Evolutionary conservation across 2,113 vertebrate genomes (phyloP), one percentile per base, ranked within the genome.

Genomic region (Melanocharis versteri): DNA sequence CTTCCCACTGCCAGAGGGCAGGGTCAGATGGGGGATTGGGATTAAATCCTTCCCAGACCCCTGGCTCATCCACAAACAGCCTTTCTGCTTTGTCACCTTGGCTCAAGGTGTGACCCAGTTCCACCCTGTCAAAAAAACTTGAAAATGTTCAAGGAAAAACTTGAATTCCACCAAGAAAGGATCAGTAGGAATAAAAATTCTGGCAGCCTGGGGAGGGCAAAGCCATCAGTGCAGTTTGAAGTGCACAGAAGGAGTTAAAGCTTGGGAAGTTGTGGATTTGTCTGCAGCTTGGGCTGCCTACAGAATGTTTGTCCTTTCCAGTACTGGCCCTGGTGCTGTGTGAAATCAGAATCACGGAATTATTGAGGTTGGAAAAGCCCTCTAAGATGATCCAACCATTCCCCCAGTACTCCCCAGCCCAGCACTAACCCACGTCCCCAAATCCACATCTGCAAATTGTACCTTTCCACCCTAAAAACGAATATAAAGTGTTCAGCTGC

Each of bases 1-100:
- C 23, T 65, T 35, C 50, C 30, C 30, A 42, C 9, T 80, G 66
- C 35, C 76, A 27, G 7, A 64, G 66, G 40, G 39, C 40, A 62
- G 40, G 12, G 21, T 0, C 1, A 0, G 37, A 1, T 56, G 48
- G 30, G 40, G 73, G 7, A 3, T 58, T 51, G 20, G 69, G 60
- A 53, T 53, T 10, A 33, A 78, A 39, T 53, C 40, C 72, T 39
- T 27, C 69, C 79, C 79, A 58, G 40, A 8, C 12, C 11, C 21
- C 28, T 23, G 54, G 64, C 48, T 47, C 30, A 2, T 24, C 14
- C 64, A 37, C 35, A 77, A 16, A 37, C 10, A 68, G 11, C 35
- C 27, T 60, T 39, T 72, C 45, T 73, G 75, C 40, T 40, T 28
- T 56, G 54, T 69, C 60, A 30, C 19, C 28, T 39, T 19, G 64